A percentile compares a stretch with the other conserved stretches of the same genome.
Conservation (phyloP, 2,113 vertebrate genomes). For the Regulus satrapa region DNA sequence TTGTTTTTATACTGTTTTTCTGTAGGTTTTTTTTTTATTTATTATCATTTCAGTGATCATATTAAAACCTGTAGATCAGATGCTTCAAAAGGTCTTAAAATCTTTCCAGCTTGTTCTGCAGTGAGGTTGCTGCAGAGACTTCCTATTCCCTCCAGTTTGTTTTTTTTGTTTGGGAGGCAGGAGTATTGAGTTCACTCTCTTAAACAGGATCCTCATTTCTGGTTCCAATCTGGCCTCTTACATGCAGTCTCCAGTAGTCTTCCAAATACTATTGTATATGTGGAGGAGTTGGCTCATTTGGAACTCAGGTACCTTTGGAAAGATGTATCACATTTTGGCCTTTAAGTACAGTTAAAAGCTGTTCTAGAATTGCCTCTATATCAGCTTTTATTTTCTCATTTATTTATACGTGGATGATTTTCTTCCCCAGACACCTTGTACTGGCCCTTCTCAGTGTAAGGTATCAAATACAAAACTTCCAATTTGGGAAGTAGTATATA, state of each 20-base stretch:
- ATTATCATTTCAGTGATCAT: neutral
- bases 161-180: neutral
- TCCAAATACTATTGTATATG: neutral
- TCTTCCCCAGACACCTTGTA: neutral
- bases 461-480: neutral
- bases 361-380: neutral
- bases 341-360: neutral
- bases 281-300: neutral
- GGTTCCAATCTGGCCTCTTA: neutral
- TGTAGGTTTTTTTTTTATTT: neutral
- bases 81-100: neutral
- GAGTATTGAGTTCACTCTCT: neutral
- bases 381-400: neutral
- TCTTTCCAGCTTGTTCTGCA: neutral
- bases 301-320: neutral
- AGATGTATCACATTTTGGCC: neutral
- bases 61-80: neutral
- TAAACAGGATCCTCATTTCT: neutral
- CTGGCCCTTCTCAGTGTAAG: neutral
- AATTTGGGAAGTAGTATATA: neutral
- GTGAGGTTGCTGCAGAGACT: neutral
- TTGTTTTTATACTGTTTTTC: neutral
- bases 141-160: neutral
- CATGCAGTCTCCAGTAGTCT: neutral
- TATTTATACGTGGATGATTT: neutral